Conservation (phyloP, 2,113 vertebrate species). For the Mesocricetus auratus region DNA sequence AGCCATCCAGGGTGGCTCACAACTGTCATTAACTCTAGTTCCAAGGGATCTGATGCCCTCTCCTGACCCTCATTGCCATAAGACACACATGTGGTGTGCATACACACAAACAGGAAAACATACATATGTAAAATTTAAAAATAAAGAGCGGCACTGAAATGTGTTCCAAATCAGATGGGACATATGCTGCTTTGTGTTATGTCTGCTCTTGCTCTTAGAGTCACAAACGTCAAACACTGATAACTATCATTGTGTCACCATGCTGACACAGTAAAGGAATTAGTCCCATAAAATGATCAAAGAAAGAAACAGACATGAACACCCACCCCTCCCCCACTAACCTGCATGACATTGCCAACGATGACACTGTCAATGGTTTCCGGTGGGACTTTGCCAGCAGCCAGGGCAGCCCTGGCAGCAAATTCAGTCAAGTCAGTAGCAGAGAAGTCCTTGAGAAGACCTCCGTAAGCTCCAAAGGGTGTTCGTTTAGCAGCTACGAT, state of each 20-base stretch:
- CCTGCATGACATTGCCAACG: constrained; percentile 96
- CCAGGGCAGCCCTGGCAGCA: constrained; percentile 92
- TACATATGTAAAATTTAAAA: neutral
- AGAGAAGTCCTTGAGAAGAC: constrained; percentile 93
- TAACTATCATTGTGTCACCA: neutral
- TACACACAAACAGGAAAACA: neutral
- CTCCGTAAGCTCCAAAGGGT: constrained; percentile 95
- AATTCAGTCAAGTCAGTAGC: constrained; percentile 93
- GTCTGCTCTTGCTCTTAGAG: neutral
- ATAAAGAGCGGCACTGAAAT: neutral
- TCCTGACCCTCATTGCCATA: neutral
- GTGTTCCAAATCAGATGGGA: neutral
- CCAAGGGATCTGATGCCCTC: neutral
- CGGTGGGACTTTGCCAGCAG: constrained; percentile 91
- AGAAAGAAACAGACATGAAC: fast-evolving
- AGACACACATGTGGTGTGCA: neutral
- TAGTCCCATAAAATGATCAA: neutral
- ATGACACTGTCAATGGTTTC: constrained; percentile 94
- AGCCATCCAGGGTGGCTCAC: neutral
- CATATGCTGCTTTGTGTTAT: neutral
- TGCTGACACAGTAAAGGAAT: neutral
- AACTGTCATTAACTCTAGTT: neutral
- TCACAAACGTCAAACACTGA: neutral
- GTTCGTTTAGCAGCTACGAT: constrained; percentile 96
- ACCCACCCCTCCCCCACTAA: constrained; percentile 73